phyloP scores from a whole-genome alignment of 2,113 vertebrate species.

The Collichthys lucidus region DNA sequence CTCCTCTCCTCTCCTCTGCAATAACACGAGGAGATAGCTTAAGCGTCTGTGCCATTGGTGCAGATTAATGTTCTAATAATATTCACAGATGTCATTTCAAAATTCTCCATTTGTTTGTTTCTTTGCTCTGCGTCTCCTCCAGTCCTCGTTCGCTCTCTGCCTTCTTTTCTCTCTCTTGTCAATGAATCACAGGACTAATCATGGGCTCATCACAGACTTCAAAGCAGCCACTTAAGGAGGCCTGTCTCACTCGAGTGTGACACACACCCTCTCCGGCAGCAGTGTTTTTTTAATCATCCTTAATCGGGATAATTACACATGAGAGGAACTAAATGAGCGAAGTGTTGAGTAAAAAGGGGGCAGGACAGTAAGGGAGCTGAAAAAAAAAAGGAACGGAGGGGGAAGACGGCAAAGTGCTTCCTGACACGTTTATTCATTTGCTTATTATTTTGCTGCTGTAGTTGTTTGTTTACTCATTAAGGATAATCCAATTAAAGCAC shows the following conservation, averaged over 20 bases:
- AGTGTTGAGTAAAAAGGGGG: constrained; percentile 45
- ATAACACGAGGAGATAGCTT: constrained; percentile 70
- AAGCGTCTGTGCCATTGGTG: constrained; percentile 75
- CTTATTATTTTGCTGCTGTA: constrained; percentile 74
- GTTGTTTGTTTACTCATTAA: constrained; percentile 81
- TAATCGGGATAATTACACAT: constrained; percentile 74
- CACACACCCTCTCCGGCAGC: constrained; percentile 46
- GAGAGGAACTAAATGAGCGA: constrained; percentile 65
- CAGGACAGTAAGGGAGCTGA: constrained; percentile 39
- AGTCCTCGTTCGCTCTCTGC: constrained; percentile 28
- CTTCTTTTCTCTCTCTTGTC: constrained; percentile 52
- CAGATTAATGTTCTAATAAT: constrained; percentile 80
- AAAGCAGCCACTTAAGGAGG: constrained; percentile 74
- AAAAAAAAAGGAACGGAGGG: background rate
- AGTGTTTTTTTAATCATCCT: constrained; percentile 65
- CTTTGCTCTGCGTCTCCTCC: constrained; percentile 37
- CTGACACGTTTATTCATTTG: constrained; percentile 66
- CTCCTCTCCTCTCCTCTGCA: constrained; percentile 23
- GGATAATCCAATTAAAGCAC: constrained; percentile 81
- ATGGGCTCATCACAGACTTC: constrained; percentile 63
- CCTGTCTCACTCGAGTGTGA: constrained; percentile 62
- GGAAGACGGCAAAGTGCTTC: constrained; percentile 43
- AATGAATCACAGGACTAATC: constrained; percentile 71
- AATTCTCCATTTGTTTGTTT: constrained; percentile 75
- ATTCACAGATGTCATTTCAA: constrained; percentile 79